Evolutionary conservation across 2,797 vertebrate genomes (phyloP).

Genomic region (Falco concolor): DNA sequence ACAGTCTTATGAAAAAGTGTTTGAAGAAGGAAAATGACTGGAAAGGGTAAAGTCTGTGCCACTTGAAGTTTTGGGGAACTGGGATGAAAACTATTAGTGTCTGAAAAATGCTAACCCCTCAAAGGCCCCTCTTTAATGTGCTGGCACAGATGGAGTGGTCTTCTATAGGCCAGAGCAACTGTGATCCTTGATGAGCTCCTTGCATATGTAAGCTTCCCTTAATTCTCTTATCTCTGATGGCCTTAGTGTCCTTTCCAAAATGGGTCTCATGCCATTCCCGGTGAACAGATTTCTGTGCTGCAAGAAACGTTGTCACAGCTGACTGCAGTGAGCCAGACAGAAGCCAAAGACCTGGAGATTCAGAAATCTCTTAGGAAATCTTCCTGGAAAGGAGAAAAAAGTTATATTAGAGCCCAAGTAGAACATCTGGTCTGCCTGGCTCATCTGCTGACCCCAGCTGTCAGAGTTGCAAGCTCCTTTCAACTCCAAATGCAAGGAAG

Average conservation of each 20-base stretch:
- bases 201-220: neutral
- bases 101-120: neutral
- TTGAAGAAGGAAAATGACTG: neutral
- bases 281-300: neutral
- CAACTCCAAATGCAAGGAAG: accelerated
- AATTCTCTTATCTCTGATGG: neutral
- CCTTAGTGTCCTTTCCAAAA: neutral
- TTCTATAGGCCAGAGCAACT: neutral
- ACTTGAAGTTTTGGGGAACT: neutral
- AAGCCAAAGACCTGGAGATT: neutral
- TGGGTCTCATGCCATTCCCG: neutral
- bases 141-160: neutral
- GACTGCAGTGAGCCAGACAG: neutral
- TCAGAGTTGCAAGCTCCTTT: neutral
- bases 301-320: neutral
- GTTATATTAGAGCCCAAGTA: neutral
- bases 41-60: neutral
- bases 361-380: neutral
- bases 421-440: neutral
- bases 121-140: neutral
- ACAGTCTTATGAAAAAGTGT: neutral
- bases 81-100: neutral
- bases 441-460: neutral
- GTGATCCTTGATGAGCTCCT: neutral
- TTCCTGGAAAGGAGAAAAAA: neutral